Percentiles rank a stretch among this genome's conserved stretches.
These are phyloP conservation scores for Lutjanus erythropterus DNA, from an alignment of 2,113 vertebrate genomes.

Conservation along the genomic window DNA sequence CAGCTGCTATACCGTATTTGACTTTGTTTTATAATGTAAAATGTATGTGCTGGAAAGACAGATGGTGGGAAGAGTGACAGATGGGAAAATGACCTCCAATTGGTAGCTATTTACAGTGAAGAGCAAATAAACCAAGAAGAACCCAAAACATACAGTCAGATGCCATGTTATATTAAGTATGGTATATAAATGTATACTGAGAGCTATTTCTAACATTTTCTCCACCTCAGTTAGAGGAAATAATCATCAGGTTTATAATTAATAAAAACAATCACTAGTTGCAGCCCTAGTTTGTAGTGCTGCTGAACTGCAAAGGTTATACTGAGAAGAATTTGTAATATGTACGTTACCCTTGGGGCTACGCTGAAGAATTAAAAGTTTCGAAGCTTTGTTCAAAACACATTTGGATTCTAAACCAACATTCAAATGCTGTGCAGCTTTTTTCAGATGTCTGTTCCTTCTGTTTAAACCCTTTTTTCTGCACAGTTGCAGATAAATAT, in stretches of 20 bases:
- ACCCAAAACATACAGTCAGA: constrained; percentile 6
- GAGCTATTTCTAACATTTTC: neutral
- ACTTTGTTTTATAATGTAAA: constrained; percentile 31
- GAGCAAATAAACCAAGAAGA: constrained; percentile 11
- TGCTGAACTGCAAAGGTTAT: neutral
- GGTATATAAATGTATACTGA: neutral
- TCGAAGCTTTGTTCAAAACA: too few relatives aligned
- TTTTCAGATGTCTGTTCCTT: too few relatives aligned
- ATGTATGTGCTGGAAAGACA: constrained; percentile 31
- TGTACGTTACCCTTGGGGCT: neutral
- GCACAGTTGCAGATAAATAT: too few relatives aligned
- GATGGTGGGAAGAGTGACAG: constrained; percentile 62
- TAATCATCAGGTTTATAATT: neutral
- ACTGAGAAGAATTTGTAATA: neutral
- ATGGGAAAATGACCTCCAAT: constrained; percentile 55
- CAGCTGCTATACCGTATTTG: neutral
- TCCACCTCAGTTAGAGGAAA: neutral
- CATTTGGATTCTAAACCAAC: too few relatives aligned
- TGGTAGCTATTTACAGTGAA: constrained; percentile 26
- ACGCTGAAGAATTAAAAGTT: too few relatives aligned
- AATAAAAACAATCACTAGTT: neutral
- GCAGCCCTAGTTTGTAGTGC: neutral
- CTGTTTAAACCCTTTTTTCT: too few relatives aligned
- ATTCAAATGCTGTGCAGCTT: too few relatives aligned
- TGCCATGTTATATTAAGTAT: neutral